Evolutionary conservation across 2,113 vertebrate genomes (phyloP).

Genomic region (Siniperca knerii): DNA sequence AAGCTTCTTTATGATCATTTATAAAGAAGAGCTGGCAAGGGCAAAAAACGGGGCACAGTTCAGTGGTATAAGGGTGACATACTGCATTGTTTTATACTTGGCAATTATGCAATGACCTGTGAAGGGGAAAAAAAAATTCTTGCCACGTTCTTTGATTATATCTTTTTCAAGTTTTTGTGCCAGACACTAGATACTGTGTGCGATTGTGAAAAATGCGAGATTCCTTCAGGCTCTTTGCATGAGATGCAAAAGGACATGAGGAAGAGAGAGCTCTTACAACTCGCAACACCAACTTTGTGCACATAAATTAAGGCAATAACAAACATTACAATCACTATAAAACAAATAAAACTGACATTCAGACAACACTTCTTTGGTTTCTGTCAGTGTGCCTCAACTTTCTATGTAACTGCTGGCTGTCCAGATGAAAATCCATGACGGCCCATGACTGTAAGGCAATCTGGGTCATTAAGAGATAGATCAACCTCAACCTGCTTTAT

Average conservation of each 20-base stretch:
- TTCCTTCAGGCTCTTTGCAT: slow-evolving; percentile 46
- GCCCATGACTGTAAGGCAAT: background rate
- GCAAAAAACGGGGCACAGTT: background rate
- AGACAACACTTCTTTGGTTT: slow-evolving; percentile 28
- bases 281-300: background rate
- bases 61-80: background rate
- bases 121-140: background rate
- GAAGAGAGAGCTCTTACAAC: background rate
- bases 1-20: background rate
- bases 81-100: background rate
- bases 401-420: background rate
- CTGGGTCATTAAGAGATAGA: background rate
- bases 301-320: slow-evolving; percentile 50
- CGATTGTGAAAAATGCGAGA: background rate
- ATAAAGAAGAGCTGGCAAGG: background rate
- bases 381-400: slow-evolving; percentile 19
- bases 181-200: background rate
- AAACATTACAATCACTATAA: slow-evolving; percentile 19
- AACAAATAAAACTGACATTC: slow-evolving; percentile 44
- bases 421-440: slow-evolving; percentile 11
- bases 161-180: background rate
- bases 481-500: slow-evolving; percentile 9
- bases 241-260: background rate
- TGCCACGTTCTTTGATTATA: background rate
- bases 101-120: background rate